phyloP scores from a whole-genome alignment of 2,797 vertebrate genomes.

The Atherinosoma microstoma region DNA sequence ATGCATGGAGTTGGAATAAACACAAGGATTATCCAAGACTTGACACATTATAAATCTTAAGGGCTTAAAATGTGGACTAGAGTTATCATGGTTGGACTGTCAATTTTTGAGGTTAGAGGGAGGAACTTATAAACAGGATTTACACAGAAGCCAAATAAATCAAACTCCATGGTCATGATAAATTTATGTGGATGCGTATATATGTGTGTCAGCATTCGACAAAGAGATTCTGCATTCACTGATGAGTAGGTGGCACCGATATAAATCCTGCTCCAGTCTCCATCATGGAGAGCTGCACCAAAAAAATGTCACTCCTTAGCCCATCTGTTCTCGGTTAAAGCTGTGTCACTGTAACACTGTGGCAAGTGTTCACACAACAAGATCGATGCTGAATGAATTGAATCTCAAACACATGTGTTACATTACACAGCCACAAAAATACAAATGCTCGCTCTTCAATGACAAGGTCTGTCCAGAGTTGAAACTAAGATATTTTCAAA shows the following conservation, averaged over 20 bases:
- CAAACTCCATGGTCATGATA: constrained; percentile 17
- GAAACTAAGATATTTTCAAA: not conserved
- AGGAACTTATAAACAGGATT: constrained; percentile 51
- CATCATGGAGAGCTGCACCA: constrained; percentile 61
- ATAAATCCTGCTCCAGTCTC: constrained; percentile 60
- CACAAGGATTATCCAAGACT: constrained; percentile 37
- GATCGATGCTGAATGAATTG: constrained; percentile 44
- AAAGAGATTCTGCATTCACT: constrained; percentile 23
- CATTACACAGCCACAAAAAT: constrained; percentile 7
- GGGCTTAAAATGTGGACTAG: constrained; percentile 31
- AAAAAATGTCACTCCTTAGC: constrained; percentile 59
- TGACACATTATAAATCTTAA: constrained; percentile 48
- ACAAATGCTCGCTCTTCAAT: not conserved
- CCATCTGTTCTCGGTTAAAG: constrained; percentile 79
- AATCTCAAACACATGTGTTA: constrained; percentile 30
- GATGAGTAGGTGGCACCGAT: constrained; percentile 40
- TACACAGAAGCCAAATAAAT: constrained; percentile 53
- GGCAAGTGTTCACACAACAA: constrained; percentile 67
- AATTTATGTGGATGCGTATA: constrained; percentile 1
- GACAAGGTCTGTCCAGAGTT: not conserved
- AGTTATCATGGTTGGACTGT: constrained; percentile 50
- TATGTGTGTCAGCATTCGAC: constrained; percentile 14
- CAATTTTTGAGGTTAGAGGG: constrained; percentile 47
- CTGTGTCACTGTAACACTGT: constrained; percentile 63
- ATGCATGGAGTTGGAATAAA: constrained; percentile 30